Base-by-base conservation (phyloP, 30 jellyfish, hydroid and myxozoan species). In the Pelagia noctiluca region DNA sequence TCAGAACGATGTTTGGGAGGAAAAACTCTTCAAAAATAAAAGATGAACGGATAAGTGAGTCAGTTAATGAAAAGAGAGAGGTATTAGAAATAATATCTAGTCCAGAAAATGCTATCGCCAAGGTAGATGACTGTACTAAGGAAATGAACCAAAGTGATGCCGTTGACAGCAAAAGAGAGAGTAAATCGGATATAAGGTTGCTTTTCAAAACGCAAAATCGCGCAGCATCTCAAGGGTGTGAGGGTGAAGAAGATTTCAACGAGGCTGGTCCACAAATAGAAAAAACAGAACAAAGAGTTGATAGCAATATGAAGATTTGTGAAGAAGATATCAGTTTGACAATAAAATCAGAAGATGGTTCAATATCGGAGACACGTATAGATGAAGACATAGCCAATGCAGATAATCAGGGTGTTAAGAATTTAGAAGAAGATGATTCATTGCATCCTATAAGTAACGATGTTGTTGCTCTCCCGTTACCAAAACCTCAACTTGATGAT, bases 1-100 rank as follows among this genome's bases (percentile, higher is more conserved):
- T 70, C n/a, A 70, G 83, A 25, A 35, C 83, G 2, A 0, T 70
- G 67, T 70, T 70, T 42, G 31, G 67, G 37, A 70, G 83, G 10
- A 70, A 42, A 25, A 52, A 52, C 30, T 10, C 7, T 4, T 19
- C 28, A 3, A 19, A 52, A 52, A 19, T 3, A 3, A 52, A 19
- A 25, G 21, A 5, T 52, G 26, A 42, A 5, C 57, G n/a, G n/a
- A n/a, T n/a, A n/a, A n/a, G n/a, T n/a, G n/a, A n/a, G n/a, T n/a
- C n/a, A n/a, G n/a, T n/a, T n/a, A n/a, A 4, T 8, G 68, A 52
- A 30, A 52, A 52, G 68, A 52, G 21, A 3, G 68, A 16, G 12
- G 12, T 52, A 25, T 4, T 52, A 30, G 68, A 52, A 30, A 19
- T 52, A 4, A 19, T 4, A 8, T 52, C 26, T 10, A 19, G 68